Evolutionary conservation across 2,797 vertebrate genomes (phyloP).

Genomic region (Sebastes vulpes): DNA sequence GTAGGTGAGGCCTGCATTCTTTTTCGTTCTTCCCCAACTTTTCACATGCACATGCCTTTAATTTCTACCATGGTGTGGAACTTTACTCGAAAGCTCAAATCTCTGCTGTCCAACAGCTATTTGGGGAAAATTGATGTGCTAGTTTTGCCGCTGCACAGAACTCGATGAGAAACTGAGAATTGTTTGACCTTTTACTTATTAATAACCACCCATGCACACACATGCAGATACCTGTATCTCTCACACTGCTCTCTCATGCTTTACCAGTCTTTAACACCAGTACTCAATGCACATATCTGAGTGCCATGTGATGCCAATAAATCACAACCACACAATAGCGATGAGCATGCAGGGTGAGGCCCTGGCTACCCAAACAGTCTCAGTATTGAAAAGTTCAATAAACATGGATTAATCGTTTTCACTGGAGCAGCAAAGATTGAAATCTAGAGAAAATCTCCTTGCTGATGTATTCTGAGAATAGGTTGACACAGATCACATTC

Average conservation of each 20-base stretch:
- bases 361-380: background rate
- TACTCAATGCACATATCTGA: conserved; percentile 10
- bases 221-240: background rate
- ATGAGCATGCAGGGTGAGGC: conserved; percentile 10
- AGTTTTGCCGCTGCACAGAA: background rate
- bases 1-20: conserved; percentile 61
- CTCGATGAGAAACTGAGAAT: background rate
- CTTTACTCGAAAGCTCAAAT: conserved; percentile 68
- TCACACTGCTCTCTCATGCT: conserved; percentile 6
- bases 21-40: conserved; percentile 72
- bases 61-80: conserved; percentile 79
- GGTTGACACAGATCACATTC: background rate
- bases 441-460: background rate
- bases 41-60: conserved; percentile 77
- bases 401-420: background rate
- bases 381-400: background rate
- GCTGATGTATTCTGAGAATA: background rate
- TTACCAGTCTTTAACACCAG: conserved; percentile 1
- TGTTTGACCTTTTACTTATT: background rate
- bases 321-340: conserved; percentile 27
- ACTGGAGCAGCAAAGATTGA: background rate
- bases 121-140: conserved; percentile 36
- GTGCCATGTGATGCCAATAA: conserved; percentile 17
- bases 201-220: background rate
- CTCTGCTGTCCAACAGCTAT: conserved; percentile 42